A percentile compares a stretch with the other conserved stretches of the same genome.
phyloP scores from a whole-genome alignment of 2,888 invertebrate genomes.

The Spodoptera exigua region DNA sequence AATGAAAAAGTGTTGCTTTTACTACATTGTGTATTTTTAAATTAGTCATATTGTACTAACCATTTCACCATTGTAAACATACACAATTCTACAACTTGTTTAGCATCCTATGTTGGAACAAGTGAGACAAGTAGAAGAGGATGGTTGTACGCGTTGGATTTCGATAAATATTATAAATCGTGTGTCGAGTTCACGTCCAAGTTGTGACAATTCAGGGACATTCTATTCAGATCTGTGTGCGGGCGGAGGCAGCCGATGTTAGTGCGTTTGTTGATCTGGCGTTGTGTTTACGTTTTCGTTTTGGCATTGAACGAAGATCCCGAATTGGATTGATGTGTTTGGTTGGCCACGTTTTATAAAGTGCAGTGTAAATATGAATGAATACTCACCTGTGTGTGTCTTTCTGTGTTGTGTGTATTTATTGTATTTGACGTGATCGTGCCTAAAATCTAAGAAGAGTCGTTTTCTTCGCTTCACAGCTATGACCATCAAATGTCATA shows the following conservation, averaged over 20 bases:
- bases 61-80: conserved; percentile 34
- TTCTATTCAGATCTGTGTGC: conserved; percentile 69
- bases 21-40: conserved; percentile 34
- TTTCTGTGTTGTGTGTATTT: conserved; percentile 32
- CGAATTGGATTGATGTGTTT: conserved; percentile 80
- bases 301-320: conserved; percentile 83
- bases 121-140: conserved; percentile 64
- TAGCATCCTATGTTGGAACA: conserved; percentile 60
- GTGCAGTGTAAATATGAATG: conserved; percentile 74
- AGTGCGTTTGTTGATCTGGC: conserved; percentile 79
- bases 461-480: too few species aligned
- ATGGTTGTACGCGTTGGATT: conserved; percentile 61
- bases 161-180: conserved; percentile 66
- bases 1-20: conserved; percentile 51
- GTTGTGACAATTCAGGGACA: conserved; percentile 71
- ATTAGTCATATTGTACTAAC: conserved; percentile 20
- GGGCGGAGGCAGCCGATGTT: conserved; percentile 66
- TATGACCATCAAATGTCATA: too few species aligned
- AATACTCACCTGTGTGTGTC: conserved; percentile 59
- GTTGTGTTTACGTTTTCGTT: conserved; percentile 84
- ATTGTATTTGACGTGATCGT: conserved; percentile 15
- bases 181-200: conserved; percentile 66
- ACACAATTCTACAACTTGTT: conserved; percentile 53
- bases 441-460: conserved; percentile 1
- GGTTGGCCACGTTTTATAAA: conserved; percentile 73